Conservation (phyloP, 2,797 vertebrate species). For the Picus viridis region DNA sequence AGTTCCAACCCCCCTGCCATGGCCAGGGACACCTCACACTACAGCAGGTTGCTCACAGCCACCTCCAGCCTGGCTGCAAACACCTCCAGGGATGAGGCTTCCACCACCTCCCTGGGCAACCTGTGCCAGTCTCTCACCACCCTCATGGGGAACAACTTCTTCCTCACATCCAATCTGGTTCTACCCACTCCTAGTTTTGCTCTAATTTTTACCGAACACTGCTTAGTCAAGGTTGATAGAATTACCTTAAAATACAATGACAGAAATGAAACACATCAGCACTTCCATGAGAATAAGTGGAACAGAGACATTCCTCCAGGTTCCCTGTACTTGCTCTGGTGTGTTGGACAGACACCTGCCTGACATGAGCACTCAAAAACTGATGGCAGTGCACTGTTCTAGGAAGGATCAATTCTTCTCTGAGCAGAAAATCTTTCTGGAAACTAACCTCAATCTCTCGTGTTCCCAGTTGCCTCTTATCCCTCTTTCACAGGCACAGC, state of each 20-base stretch:
- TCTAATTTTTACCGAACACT: background rate
- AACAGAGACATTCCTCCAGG: background rate
- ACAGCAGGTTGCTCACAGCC: too few species aligned
- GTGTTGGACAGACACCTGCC: background rate
- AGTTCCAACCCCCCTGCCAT: too few species aligned
- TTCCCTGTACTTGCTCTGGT: background rate
- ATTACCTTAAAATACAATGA: background rate
- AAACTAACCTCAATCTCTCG: background rate
- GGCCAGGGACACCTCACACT: too few species aligned
- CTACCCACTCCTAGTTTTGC: too few species aligned
- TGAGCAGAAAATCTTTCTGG: background rate
- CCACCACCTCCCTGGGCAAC: too few species aligned
- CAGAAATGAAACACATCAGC: background rate
- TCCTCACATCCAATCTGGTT: too few species aligned
- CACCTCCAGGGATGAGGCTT: too few species aligned
- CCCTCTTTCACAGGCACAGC: background rate
- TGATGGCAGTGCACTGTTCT: background rate
- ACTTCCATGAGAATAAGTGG: background rate
- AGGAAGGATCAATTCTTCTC: background rate
- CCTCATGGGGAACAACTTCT: too few species aligned
- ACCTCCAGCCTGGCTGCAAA: too few species aligned
- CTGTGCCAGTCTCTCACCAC: too few species aligned
- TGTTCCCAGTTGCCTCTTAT: background rate
- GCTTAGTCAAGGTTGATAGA: background rate
- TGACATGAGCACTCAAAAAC: background rate